Base-by-base conservation (phyloP, 2,888 invertebrate genomes). In the Teleiodes luculella region DNA sequence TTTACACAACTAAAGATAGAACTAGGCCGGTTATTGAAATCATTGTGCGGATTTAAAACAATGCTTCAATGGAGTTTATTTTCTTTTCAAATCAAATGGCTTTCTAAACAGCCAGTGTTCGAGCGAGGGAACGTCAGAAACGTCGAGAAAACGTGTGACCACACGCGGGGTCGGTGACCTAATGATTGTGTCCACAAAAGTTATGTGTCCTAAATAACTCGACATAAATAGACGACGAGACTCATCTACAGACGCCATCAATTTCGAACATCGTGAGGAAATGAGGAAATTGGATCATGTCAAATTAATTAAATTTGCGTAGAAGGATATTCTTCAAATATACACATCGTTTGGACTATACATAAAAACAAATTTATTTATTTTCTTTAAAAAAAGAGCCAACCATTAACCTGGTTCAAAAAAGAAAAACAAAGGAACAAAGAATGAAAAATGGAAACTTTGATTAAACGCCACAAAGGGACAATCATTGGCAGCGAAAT, bases 141-240 rank as follows among this genome's bases (percentile, higher is more conserved):
- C 31, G 13, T 36, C 49, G 57, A 60, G 59, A 49, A 24, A 28
- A 24, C 36, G 7, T 36, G 11, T 49, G 24, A 28, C 20, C 37
- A 28, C 37, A 28, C 11, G 45, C 55, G 60, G 64, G 80, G 76
- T 81, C 78, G 78, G 67, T 67, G 83, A 58, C 74, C 82, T 72
- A 65, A 62, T 78, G 76, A 83, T 82, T 79, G 76, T 66, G 64
- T 61, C 65, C 67, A 68, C 74, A 74, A 78, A 33, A 18, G 71
- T 67, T 70, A 69, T 61, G 70, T 64, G 76, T 67, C 70, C 78
- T 66, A 76, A 80, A 84, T 83, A 83, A 72, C 73, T 69, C 63
- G 61, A 53, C 54, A 43, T 50, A 70, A 74, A 75, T 76, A 67
- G 70, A 73, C 53, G 57, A 63, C 54, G 52, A 60, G 60, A 67